Evolutionary conservation across 2,888 invertebrate species (phyloP), one percentile per base, ranked within the genome.

Genomic region (Eudemis profundana): DNA sequence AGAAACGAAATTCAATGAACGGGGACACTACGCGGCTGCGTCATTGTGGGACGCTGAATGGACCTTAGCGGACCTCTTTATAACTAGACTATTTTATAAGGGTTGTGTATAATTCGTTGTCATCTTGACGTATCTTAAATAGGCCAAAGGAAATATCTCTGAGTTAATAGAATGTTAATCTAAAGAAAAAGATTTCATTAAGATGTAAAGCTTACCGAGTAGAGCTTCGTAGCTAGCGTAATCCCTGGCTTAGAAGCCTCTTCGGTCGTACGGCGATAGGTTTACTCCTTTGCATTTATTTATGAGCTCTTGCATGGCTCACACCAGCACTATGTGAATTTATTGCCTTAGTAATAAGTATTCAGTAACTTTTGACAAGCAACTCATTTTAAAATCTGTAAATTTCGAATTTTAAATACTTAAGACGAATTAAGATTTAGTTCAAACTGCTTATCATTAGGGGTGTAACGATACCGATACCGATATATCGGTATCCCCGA

Each of bases 161-260:
- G n/a, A 36, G 17, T 44, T 21, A 42, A 36, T 44, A 42, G 21
- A 47, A 33, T 44, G 33, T 7, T 42, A 21, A 19, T 21, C 21
- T 5, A 27, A 7, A 3, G 23, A 40, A 47, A 56, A 42, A 56
- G n/a, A 47, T 56, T 56, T 29, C 4, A 54, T 47, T 40, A 40
- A 47, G 17, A 40, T n/a, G n/a, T 49, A 42, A 42, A 5, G 5
- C 68, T 70, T 67, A 50, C 54, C 46, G 50, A 49, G 53, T 44
- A 57, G 23, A 17, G 14, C 12, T 15, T 27, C 17, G 17, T 2
- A 10, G 33, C 8, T 8, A 33, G 8, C 72, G 74, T 83, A 83
- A 84, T 78, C 84, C 84, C 70, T 76, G 82, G 79, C 84, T 84
- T 83, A 78, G 78, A 82, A 82, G 78, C 79, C 81, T 71, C 71